A percentile compares a stretch with the other conserved stretches of the same genome.
Conservation (phyloP, 1,140 invertebrate species). For the Anastatus disparis region DNA sequence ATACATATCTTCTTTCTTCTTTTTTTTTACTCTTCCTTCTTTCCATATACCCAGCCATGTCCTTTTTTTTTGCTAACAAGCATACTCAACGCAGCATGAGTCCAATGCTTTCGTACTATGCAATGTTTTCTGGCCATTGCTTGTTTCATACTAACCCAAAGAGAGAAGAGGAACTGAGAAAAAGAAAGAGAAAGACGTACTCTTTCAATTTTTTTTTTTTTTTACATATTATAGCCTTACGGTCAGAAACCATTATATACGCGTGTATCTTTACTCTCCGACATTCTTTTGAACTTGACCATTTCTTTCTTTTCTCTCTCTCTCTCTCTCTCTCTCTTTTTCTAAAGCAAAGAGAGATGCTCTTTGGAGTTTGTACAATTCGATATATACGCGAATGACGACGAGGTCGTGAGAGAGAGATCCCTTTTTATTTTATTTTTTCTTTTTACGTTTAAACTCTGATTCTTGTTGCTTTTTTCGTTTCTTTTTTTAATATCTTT, state of each 20-base stretch:
- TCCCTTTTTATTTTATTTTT: too few species aligned
- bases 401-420: too few species aligned
- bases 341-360: not conserved
- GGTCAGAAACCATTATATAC: constrained; percentile 10
- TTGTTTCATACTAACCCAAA: too few species aligned
- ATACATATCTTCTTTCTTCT: too few species aligned
- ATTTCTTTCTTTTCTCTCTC: constrained; percentile 4
- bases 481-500: too few species aligned
- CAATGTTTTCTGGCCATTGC: not conserved
- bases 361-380: not conserved
- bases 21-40: too few species aligned
- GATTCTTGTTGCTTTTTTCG: too few species aligned
- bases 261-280: constrained; percentile 15
- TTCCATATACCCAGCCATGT: too few species aligned
- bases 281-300: constrained; percentile 30
- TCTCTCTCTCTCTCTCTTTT: not conserved
- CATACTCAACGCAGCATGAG: constrained; percentile 9
- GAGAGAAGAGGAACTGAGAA: too few species aligned
- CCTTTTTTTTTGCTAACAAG: constrained; percentile 20
- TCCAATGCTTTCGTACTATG: constrained; percentile 5
- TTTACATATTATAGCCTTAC: not conserved
- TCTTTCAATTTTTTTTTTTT: not conserved
- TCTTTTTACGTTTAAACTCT: too few species aligned
- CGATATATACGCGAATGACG: too few species aligned
- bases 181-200: too few species aligned